Evolutionary conservation across 2,888 invertebrate genomes (phyloP).

Genomic region (Melikaiella ostensackeni): DNA sequence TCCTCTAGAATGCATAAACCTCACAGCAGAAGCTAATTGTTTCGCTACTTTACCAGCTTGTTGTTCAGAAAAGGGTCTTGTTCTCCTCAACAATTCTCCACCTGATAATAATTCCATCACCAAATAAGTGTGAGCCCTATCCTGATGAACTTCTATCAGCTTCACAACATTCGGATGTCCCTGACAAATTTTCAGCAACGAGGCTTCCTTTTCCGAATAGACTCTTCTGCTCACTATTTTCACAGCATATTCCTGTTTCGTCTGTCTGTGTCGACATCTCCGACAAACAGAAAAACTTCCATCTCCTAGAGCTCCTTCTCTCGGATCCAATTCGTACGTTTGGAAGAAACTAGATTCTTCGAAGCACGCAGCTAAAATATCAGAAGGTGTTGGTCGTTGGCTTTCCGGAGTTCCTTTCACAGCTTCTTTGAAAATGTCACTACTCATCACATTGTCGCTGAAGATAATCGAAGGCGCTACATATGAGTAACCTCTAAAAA

Average conservation of each 20-base stretch:
- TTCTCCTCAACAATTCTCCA: conserved; percentile 87
- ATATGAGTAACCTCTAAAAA: conserved; percentile 96
- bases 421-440: conserved; percentile 83
- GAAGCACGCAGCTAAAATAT: conserved; percentile 64
- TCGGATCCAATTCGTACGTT: conserved; percentile 87
- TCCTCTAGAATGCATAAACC: conserved; percentile 89
- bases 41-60: conserved; percentile 88
- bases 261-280: conserved; percentile 86
- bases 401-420: conserved; percentile 41
- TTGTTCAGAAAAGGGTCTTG: conserved; percentile 85
- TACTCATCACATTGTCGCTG: conserved; percentile 87
- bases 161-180: conserved; percentile 93
- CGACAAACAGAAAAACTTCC: conserved; percentile 94
- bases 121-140: conserved; percentile 92
- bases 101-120: conserved; percentile 92
- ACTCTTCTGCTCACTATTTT: conserved; percentile 87
- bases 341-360: conserved; percentile 91
- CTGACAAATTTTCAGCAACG: conserved; percentile 89
- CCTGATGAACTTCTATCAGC: conserved; percentile 89
- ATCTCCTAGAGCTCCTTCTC: conserved; percentile 87
- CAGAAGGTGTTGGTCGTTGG: conserved; percentile 60
- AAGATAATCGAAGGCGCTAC: conserved; percentile 95
- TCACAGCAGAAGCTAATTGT: conserved; percentile 90
- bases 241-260: conserved; percentile 89
- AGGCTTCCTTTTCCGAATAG: conserved; percentile 86